A percentile compares a stretch with the other conserved stretches of the same genome.
phyloP scores from a whole-genome alignment of 1,140 invertebrate genomes.

The Geopemphigus sp. region DNA sequence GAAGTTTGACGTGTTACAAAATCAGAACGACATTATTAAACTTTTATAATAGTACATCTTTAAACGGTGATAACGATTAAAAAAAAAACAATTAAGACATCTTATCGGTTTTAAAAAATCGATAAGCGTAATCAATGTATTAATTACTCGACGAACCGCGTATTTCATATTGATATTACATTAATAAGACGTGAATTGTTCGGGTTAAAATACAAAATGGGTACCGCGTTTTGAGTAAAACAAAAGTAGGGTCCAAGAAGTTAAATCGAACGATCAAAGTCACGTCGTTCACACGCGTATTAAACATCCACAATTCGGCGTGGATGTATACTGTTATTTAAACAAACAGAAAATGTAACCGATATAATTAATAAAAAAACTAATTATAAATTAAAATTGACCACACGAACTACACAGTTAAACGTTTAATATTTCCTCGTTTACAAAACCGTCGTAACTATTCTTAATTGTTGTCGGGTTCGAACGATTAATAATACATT shows the following conservation, averaged over 20 bases:
- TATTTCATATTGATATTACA: too few species aligned
- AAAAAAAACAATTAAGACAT: background rate
- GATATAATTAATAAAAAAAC: background rate
- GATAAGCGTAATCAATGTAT: background rate
- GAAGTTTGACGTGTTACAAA: background rate
- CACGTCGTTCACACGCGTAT: too few species aligned
- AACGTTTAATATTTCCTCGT: background rate
- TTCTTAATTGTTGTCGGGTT: background rate
- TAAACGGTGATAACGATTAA: background rate
- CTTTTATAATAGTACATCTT: too few species aligned
- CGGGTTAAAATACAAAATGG: background rate
- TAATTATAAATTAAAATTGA: background rate
- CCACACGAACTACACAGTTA: background rate
- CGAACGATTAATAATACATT: background rate
- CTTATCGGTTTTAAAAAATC: slow-evolving; percentile 2
- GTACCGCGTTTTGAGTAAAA: background rate
- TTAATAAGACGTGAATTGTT: background rate
- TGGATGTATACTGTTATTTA: too few species aligned
- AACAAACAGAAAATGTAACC: too few species aligned
- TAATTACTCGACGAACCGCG: background rate
- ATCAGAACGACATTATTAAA: background rate
- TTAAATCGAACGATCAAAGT: too few species aligned
- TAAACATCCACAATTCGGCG: too few species aligned
- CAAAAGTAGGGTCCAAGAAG: too few species aligned
- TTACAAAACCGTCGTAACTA: background rate